Evolutionary conservation across 2,888 invertebrate genomes (phyloP).

Genomic region (Gryllus longicercus): DNA sequence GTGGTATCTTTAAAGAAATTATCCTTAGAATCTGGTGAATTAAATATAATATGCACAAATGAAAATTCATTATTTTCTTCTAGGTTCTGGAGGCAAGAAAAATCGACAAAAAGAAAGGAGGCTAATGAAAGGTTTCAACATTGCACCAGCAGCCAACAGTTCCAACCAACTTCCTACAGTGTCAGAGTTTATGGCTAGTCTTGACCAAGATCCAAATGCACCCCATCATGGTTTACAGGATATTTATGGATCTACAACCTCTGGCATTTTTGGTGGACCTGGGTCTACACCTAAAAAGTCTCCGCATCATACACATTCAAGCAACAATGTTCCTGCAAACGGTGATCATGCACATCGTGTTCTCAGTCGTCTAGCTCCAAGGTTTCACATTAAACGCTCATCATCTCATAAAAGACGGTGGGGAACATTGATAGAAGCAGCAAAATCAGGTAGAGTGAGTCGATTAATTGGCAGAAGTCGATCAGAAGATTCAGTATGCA

Average conservation of each 20-base stretch:
- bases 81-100: constrained; percentile 87
- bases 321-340: constrained; percentile 34
- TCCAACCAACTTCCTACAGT: constrained; percentile 39
- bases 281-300: constrained; percentile 51
- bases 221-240: constrained; percentile 56
- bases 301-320: constrained; percentile 48
- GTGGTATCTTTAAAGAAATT: no score
- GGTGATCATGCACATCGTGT: constrained; percentile 38
- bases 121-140: constrained; percentile 92
- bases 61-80: constrained; percentile 11
- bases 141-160: constrained; percentile 67
- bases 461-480: constrained; percentile 71
- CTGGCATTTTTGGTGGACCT: constrained; percentile 57
- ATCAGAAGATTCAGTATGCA: constrained; percentile 80
- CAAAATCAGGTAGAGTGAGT: constrained; percentile 75
- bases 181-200: constrained; percentile 51
- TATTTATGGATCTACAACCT: constrained; percentile 65
- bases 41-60: no score
- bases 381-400: constrained; percentile 51
- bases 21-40: no score
- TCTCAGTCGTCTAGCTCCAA: constrained; percentile 39
- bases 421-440: constrained; percentile 78
- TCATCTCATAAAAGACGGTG: constrained; percentile 49
- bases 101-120: constrained; percentile 89
- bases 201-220: constrained; percentile 37